Conservation (phyloP, 2,113 vertebrate genomes). For the Lampris incognitus region DNA sequence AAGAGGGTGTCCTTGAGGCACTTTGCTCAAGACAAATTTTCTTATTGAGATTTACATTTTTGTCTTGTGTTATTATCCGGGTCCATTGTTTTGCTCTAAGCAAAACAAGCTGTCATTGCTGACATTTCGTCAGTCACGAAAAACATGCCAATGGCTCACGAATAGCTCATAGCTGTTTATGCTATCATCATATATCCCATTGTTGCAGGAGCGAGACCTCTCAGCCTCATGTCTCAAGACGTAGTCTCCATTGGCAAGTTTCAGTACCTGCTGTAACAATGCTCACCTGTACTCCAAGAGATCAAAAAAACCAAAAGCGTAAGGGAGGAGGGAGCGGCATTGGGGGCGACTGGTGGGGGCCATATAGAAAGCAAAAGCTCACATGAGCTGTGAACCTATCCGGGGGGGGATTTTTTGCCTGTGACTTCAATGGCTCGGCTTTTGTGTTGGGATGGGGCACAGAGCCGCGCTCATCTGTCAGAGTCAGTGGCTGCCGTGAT, state of each 20-base stretch:
- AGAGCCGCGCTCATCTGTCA: conserved; percentile 72
- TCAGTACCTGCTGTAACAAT: conserved; percentile 53
- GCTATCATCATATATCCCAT: conserved; percentile 14
- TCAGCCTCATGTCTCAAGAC: conserved; percentile 20
- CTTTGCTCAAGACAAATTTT: neutral
- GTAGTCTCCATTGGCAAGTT: conserved; percentile 11
- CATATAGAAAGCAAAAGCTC: conserved; percentile 49
- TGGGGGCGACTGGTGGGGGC: conserved; percentile 4
- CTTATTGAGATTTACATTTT: conserved; percentile 16
- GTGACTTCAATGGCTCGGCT: conserved; percentile 73
- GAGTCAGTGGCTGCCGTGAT: conserved; percentile 72
- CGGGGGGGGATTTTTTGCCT: conserved; percentile 52
- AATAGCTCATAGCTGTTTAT: conserved; percentile 30
- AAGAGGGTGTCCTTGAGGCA: neutral
- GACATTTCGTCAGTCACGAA: conserved; percentile 16
- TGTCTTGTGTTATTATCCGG: neutral
- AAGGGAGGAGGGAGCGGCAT: conserved; percentile 10
- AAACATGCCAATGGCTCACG: conserved; percentile 3
- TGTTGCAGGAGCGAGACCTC: conserved; percentile 39
- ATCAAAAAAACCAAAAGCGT: conserved; percentile 66
- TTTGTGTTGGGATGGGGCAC: conserved; percentile 66
- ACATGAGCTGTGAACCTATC: conserved; percentile 57
- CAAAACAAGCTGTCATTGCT: neutral
- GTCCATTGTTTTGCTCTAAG: neutral
- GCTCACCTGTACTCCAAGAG: conserved; percentile 53